phyloP scores from a whole-genome alignment of 2,888 invertebrate species.

The Microplitis manilae region DNA sequence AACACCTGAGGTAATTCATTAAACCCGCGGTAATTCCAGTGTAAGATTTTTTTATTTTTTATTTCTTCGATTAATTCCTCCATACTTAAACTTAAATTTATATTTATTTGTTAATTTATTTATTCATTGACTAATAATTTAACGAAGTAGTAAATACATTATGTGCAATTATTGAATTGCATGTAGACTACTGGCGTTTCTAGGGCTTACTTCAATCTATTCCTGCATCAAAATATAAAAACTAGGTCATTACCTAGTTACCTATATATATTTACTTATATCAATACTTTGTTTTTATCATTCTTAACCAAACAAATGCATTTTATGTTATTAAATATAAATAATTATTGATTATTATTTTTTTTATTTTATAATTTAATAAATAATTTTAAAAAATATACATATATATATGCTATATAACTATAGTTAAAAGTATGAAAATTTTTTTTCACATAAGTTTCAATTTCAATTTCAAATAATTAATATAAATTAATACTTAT shows the following conservation, averaged over 20 bases:
- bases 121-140: neutral
- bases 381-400: neutral
- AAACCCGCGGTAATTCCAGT: slow-evolving; percentile 70
- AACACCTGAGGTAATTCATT: slow-evolving; percentile 64
- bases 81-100: slow-evolving; percentile 54
- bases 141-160: neutral
- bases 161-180: slow-evolving; percentile 6
- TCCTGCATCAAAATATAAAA: slow-evolving; percentile 29
- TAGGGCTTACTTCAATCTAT: slow-evolving; percentile 24
- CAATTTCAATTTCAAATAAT: too few species aligned
- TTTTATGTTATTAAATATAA: neutral
- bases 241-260: slow-evolving; percentile 26
- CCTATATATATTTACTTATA: neutral
- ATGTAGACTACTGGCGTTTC: slow-evolving; percentile 12
- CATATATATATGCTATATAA: too few species aligned
- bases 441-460: too few species aligned
- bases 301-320: neutral
- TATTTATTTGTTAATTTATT: neutral
- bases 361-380: neutral
- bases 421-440: too few species aligned
- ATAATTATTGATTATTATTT: neutral
- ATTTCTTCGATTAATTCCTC: slow-evolving; percentile 67
- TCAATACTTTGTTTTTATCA: neutral
- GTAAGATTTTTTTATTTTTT: slow-evolving; percentile 65
- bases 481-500: too few species aligned